Conservation (phyloP, 2,797 vertebrate species). For the Hemitrygon akajei region DNA sequence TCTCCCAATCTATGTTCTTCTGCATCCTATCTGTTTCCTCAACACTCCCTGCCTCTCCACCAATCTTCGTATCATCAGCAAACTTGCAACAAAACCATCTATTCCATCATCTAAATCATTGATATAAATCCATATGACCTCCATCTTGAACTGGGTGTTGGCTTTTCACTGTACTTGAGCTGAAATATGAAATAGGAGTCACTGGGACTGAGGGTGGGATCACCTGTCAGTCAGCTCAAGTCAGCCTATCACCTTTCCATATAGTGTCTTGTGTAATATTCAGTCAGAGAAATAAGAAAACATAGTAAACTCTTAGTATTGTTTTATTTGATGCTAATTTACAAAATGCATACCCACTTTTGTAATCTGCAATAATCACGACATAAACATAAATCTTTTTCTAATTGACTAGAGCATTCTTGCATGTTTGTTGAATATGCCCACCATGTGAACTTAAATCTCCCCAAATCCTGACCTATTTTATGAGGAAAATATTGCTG, state of each 20-base stretch:
- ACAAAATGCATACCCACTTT: neutral
- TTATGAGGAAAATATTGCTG: neutral
- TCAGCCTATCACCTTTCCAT: neutral
- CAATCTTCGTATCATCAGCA: too few species aligned
- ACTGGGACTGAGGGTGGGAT: too few species aligned
- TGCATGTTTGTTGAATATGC: neutral
- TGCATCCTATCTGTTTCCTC: too few species aligned
- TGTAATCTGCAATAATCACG: neutral
- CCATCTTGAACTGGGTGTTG: too few species aligned
- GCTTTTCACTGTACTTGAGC: too few species aligned
- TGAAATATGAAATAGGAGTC: too few species aligned
- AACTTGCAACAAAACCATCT: too few species aligned
- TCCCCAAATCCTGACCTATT: neutral
- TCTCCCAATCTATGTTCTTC: too few species aligned
- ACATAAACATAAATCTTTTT: neutral
- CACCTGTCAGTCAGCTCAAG: too few species aligned
- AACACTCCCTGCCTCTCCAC: too few species aligned
- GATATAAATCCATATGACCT: too few species aligned
- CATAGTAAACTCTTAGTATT: neutral
- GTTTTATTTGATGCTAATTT: neutral
- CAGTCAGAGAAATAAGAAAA: neutral
- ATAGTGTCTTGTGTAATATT: neutral
- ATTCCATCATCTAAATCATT: too few species aligned
- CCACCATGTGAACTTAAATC: neutral
- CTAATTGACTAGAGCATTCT: neutral